A percentile compares a stretch with the other conserved stretches of the same genome.
Evolutionary conservation across 1,140 invertebrate species (phyloP).

Genomic region (Bicyclus anynana): DNA sequence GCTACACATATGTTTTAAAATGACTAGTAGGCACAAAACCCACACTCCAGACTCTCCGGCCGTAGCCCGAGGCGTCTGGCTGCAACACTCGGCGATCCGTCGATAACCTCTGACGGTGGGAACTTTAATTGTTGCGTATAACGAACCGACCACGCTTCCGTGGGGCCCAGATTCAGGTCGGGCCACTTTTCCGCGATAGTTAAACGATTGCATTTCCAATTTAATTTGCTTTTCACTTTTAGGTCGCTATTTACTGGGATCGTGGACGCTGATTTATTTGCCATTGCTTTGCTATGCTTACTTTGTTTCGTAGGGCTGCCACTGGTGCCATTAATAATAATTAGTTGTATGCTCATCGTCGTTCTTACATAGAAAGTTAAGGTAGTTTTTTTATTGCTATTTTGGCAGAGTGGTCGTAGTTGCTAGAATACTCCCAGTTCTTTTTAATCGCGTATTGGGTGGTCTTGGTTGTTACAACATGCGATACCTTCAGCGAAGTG

Average conservation of each 20-base stretch:
- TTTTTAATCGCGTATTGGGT: too few relatives aligned
- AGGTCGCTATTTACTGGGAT: background rate
- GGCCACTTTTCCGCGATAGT: conserved; percentile 8
- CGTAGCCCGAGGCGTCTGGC: background rate
- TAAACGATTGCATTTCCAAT: conserved; percentile 10
- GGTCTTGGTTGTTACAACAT: too few relatives aligned
- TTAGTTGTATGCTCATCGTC: too few relatives aligned
- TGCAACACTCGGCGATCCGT: conserved; percentile 3
- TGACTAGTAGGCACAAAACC: too few relatives aligned
- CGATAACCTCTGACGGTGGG: conserved; percentile 9
- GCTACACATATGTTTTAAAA: too few relatives aligned
- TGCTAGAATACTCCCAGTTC: too few relatives aligned
- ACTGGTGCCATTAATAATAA: background rate
- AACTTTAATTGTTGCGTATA: conserved; percentile 12
- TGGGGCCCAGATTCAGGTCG: conserved; percentile 9
- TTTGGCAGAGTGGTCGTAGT: too few relatives aligned
- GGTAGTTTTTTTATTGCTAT: too few relatives aligned
- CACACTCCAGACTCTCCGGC: background rate
- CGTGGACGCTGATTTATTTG: background rate
- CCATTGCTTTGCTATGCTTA: too few relatives aligned
- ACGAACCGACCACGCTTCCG: conserved; percentile 7
- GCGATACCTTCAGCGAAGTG: too few relatives aligned
- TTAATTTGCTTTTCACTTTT: conserved; percentile 13
- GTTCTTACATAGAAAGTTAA: too few relatives aligned
- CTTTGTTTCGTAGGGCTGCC: background rate